Conservation (phyloP, 2,113 vertebrate genomes). For the Myanophis thanlyinensis region DNA sequence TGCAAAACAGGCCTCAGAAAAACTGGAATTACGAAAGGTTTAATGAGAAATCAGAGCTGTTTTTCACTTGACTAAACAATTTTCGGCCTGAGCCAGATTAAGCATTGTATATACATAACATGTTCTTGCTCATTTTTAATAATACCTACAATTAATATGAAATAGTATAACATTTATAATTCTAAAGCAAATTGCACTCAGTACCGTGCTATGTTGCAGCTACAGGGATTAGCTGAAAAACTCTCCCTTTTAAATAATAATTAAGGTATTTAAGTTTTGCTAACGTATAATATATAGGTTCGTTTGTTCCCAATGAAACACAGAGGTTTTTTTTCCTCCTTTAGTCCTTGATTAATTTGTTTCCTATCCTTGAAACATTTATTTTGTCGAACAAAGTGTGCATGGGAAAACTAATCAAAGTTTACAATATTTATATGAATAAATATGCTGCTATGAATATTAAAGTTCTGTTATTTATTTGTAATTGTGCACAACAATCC, state of each 20-base stretch:
- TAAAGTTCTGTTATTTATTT: constrained; percentile 16
- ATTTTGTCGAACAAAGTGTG: not conserved
- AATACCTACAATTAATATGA: not conserved
- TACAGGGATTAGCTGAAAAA: not conserved
- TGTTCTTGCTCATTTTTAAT: not conserved
- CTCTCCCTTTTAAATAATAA: not conserved
- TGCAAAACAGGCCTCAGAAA: not conserved
- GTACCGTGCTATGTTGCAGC: not conserved
- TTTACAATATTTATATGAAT: constrained; percentile 19
- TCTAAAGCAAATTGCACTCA: not conserved
- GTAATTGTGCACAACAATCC: constrained; percentile 9
- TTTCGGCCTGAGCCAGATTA: not conserved
- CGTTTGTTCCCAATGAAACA: constrained; percentile 1
- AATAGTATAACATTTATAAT: not conserved
- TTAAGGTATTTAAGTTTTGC: not conserved
- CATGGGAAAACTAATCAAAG: constrained; percentile 2
- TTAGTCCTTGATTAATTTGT: not conserved
- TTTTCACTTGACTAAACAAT: not conserved
- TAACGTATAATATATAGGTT: not conserved
- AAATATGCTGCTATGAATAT: constrained; percentile 39
- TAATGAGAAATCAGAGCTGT: not conserved
- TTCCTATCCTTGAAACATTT: constrained; percentile 31
- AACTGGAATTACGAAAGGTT: not conserved
- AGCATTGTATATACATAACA: not conserved
- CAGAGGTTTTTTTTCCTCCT: not conserved